Base-by-base conservation (phyloP, 2,113 vertebrate species). In the Chlorodrepanis virens region DNA sequence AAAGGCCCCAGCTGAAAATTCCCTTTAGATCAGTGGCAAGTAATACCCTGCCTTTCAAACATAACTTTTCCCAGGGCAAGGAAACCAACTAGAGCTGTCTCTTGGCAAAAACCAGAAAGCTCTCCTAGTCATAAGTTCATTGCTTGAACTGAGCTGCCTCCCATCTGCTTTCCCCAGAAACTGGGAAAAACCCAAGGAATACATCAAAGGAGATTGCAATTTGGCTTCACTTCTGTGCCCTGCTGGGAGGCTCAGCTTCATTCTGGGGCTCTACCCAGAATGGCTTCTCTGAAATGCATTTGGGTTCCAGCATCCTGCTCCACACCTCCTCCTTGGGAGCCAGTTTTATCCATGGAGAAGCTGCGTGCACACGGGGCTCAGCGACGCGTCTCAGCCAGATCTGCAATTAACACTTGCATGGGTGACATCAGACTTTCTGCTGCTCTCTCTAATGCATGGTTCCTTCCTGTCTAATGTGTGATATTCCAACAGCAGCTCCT, bases 321-420 rank as follows among this genome's bases (percentile, higher is more conserved):
- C 28, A n/a, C 27, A 40, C 28, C 7, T 52, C 59, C 31, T 95
- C 88, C 93, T 79, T 52, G 7, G 91, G 94, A 88, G 78, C 90
- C 70, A 91, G 68, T 95, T 97, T 97, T 67, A 93, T 78, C 83
- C 86, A 13, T 12, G 80, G 78, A 90, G 59, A 69, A 93, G 42
- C 60, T 83, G 33, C 61, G 77, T 95, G 89, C 92, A 16, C 67
- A 10, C 9, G 67, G 79, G 52, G 61, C 92, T 90, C 75, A 31
- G 6, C 59, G 92, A 64, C 68, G 95, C 0, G 3, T 52, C 70
- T 19, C 65, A 93, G 90, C 89, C 92, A 40, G 71, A 86, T 70
- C 90, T 89, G 81, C 90, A 96, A 98, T 97, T 97, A 96, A 96
- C 96, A 70, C 91, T 56, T 39, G 72, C 90, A 90, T 59, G 65